phyloP scores from a whole-genome alignment of 1,140 invertebrate species.

The Heterodera carotae region DNA sequence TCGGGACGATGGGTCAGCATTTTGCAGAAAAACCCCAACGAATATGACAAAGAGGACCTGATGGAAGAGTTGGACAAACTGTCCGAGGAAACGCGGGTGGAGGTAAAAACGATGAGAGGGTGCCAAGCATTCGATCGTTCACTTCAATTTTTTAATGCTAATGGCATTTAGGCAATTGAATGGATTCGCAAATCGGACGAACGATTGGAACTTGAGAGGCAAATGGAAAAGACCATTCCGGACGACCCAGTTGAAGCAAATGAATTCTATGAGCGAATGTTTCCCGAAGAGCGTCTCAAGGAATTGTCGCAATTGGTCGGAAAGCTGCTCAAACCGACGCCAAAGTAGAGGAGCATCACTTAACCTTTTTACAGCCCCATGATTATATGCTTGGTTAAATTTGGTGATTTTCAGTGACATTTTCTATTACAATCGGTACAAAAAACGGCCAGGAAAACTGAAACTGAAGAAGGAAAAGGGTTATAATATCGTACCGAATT shows the following conservation, averaged over 20 bases:
- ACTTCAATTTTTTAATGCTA: conserved; percentile 6
- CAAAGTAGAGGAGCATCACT: conserved; percentile 9
- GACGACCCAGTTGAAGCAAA: conserved; percentile 20
- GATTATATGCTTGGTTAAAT: too few species aligned
- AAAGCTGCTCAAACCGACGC: conserved; percentile 19
- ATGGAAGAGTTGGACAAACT: conserved; percentile 33
- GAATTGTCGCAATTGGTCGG: conserved; percentile 17
- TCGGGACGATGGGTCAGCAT: conserved; percentile 38
- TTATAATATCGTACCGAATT: not conserved
- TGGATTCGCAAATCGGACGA: conserved; percentile 33
- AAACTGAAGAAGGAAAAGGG: not conserved
- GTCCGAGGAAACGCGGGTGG: conserved; percentile 29
- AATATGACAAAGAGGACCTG: conserved; percentile 46
- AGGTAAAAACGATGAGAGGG: conserved; percentile 32
- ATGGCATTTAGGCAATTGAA: conserved; percentile 17
- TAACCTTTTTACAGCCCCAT: not conserved
- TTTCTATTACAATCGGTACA: conserved; percentile 9
- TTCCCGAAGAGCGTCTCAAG: conserved; percentile 25
- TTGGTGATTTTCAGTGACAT: not conserved
- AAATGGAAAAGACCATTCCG: conserved; percentile 27
- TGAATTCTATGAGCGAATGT: conserved; percentile 29
- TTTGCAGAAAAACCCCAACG: conserved; percentile 45
- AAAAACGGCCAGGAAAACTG: not conserved
- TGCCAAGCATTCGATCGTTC: not conserved
- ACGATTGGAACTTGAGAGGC: conserved; percentile 21